Evolutionary conservation across 2,797 vertebrate genomes (phyloP).

Genomic region (Euthynnus affinis): DNA sequence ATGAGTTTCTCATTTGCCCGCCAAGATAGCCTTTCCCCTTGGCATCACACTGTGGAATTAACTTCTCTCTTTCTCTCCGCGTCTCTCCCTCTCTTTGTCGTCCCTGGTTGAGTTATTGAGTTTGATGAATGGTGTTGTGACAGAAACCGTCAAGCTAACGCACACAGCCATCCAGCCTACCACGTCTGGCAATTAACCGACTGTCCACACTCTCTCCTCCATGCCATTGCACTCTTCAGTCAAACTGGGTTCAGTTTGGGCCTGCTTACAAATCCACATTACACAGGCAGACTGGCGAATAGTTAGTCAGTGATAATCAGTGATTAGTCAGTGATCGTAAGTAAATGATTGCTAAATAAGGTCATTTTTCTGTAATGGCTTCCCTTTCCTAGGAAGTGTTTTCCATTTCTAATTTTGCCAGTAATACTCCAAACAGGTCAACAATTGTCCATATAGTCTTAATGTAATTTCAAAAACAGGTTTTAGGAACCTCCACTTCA

Average conservation of each 20-base stretch:
- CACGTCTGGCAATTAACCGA: constrained; percentile 68
- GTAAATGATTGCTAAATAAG: constrained; percentile 51
- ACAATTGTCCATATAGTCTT: constrained; percentile 56
- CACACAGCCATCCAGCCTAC: constrained; percentile 45
- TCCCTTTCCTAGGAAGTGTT: constrained; percentile 58
- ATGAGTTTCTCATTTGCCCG: constrained; percentile 68
- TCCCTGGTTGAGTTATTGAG: constrained; percentile 48
- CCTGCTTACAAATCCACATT: constrained; percentile 23
- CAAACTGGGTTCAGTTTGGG: constrained; percentile 19
- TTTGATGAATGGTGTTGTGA: constrained; percentile 82
- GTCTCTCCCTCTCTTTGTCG: constrained; percentile 8
- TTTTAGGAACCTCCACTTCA: constrained; percentile 50
- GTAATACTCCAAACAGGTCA: constrained; percentile 59
- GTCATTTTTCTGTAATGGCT: constrained; percentile 56
- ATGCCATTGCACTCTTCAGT: constrained; percentile 9
- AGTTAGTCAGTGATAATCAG: constrained; percentile 50
- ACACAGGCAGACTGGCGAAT: constrained; percentile 32
- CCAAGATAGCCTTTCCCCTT: constrained; percentile 59
- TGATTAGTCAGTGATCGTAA: constrained; percentile 52
- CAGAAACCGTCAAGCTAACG: constrained; percentile 65
- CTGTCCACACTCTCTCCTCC: constrained; percentile 57
- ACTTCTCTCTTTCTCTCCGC: constrained; percentile 30
- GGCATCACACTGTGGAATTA: constrained; percentile 59
- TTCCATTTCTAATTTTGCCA: constrained; percentile 53
- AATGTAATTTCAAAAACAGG: constrained; percentile 49